Conservation (phyloP, 2,113 vertebrate species). For the Scortum barcoo region DNA sequence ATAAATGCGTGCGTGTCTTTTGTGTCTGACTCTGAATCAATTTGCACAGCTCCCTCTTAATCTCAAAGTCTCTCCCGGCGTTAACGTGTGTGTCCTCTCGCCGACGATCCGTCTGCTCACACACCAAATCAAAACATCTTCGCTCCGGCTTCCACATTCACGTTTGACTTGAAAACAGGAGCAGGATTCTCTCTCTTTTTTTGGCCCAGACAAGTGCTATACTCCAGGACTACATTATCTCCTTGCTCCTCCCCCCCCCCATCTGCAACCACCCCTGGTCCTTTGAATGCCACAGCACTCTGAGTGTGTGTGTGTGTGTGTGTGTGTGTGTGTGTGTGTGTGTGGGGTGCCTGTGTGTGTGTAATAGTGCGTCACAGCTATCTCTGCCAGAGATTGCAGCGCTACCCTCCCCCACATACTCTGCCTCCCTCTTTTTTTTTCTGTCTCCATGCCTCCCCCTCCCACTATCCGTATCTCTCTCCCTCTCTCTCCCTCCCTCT, state of each 20-base stretch:
- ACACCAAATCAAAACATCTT: constrained; percentile 30
- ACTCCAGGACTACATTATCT: constrained; percentile 39
- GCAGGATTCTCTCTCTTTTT: constrained; percentile 35
- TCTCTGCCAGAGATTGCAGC: constrained; percentile 78
- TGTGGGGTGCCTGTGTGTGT: constrained; percentile 37
- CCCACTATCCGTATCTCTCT: constrained; percentile 61
- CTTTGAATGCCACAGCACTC: constrained; percentile 66
- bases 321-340: constrained; percentile 14
- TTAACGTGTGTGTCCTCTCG: background rate
- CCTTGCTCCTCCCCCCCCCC: constrained; percentile 15
- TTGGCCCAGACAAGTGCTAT: constrained; percentile 40
- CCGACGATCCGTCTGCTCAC: background rate
- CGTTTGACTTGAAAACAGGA: constrained; percentile 37
- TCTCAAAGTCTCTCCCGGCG: constrained; percentile 24
- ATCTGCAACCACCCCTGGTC: no score
- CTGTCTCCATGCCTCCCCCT: constrained; percentile 64
- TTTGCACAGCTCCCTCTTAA: constrained; percentile 36
- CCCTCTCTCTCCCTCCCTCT: constrained; percentile 42
- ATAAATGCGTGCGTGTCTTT: constrained; percentile 24
- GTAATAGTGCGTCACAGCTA: constrained; percentile 75
- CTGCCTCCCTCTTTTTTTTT: constrained; percentile 68
- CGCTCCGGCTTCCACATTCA: constrained; percentile 38
- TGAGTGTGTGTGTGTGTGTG: background rate
- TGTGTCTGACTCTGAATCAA: constrained; percentile 42
- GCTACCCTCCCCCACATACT: constrained; percentile 75